Percentiles rank a stretch among this genome's conserved stretches.
These are phyloP conservation scores for Poecilia wingei DNA, from an alignment of 2,797 vertebrate genomes.

Conservation along the genomic window DNA sequence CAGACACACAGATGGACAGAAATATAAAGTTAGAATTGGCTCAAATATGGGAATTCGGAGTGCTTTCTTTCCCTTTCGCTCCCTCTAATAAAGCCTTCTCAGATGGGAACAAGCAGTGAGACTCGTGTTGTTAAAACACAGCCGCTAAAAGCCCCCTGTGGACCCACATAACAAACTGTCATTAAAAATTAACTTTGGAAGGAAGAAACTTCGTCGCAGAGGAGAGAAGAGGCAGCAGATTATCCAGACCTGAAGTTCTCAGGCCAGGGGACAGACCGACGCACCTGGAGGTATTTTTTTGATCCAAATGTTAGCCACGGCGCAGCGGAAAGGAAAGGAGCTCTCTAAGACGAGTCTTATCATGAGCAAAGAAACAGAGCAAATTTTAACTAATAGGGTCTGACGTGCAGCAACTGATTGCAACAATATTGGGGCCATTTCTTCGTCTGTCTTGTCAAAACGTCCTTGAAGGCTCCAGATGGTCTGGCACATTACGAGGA, in stretches of 20 bases:
- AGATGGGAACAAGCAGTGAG: slow-evolving; percentile 64
- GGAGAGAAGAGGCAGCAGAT: slow-evolving; percentile 48
- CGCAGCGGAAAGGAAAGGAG: slow-evolving; percentile 7
- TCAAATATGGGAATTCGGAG: slow-evolving; percentile 71
- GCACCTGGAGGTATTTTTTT: not conserved
- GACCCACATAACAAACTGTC: slow-evolving; percentile 78
- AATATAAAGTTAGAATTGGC: slow-evolving; percentile 61
- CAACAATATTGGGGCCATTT: not conserved
- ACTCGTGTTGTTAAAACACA: slow-evolving; percentile 73
- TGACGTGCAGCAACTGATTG: slow-evolving; percentile 9
- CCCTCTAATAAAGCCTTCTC: slow-evolving; percentile 76
- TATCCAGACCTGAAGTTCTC: slow-evolving; percentile 41
- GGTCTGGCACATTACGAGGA: not conserved
- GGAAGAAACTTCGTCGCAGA: slow-evolving; percentile 70
- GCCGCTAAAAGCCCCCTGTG: slow-evolving; percentile 68
- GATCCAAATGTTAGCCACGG: slow-evolving; percentile 16
- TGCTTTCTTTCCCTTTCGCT: slow-evolving; percentile 42
- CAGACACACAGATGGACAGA: slow-evolving; percentile 61
- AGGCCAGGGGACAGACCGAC: slow-evolving; percentile 34
- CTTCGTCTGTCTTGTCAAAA: slow-evolving; percentile 11
- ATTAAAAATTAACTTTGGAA: slow-evolving; percentile 79
- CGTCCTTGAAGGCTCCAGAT: slow-evolving; percentile 17
- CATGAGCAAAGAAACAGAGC: slow-evolving; percentile 11
- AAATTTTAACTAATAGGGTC: not conserved
- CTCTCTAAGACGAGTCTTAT: not conserved